Percentiles rank a stretch among this genome's conserved stretches.
These are phyloP conservation scores for Lampris incognitus DNA, from an alignment of 2,113 vertebrate species.

Conservation along the genomic window DNA sequence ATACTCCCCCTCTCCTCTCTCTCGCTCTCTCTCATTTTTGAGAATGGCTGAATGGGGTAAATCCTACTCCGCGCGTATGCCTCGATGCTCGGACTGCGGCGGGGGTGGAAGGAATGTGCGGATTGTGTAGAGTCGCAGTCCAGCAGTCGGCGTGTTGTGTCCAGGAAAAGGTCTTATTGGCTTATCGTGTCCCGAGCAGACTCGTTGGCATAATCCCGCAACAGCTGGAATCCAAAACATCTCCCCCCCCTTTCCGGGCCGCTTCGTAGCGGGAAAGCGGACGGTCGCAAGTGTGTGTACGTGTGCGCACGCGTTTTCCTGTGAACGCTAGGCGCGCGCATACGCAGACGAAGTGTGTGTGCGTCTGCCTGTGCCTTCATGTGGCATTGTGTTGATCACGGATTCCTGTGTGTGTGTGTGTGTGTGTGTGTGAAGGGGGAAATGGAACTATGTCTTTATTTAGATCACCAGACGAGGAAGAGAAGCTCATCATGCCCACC, in stretches of 20 bases:
- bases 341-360: constrained; percentile 20
- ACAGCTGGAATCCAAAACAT: constrained; percentile 71
- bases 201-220: constrained; percentile 73
- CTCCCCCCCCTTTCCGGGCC: constrained; percentile 71
- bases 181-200: constrained; percentile 68
- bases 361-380: constrained; percentile 36
- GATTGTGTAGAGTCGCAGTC: constrained; percentile 64
- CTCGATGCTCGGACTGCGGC: constrained; percentile 39
- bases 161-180: constrained; percentile 74
- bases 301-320: constrained; percentile 13
- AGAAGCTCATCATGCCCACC: constrained; percentile 29
- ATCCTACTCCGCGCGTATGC: constrained; percentile 51
- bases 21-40: constrained; percentile 4
- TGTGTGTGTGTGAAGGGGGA: constrained; percentile 13
- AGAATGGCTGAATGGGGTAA: constrained; percentile 25
- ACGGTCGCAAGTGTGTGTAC: constrained; percentile 19
- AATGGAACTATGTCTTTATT: constrained; percentile 53
- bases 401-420: constrained; percentile 18
- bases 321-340: constrained; percentile 7
- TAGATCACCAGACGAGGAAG: constrained; percentile 35
- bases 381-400: constrained; percentile 50
- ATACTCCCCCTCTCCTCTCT: background rate
- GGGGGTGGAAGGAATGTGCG: background rate
- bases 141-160: constrained; percentile 52
- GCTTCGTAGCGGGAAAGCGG: constrained; percentile 57